phyloP scores from a whole-genome alignment of 2,797 vertebrate genomes.

The Varecia variegata region DNA sequence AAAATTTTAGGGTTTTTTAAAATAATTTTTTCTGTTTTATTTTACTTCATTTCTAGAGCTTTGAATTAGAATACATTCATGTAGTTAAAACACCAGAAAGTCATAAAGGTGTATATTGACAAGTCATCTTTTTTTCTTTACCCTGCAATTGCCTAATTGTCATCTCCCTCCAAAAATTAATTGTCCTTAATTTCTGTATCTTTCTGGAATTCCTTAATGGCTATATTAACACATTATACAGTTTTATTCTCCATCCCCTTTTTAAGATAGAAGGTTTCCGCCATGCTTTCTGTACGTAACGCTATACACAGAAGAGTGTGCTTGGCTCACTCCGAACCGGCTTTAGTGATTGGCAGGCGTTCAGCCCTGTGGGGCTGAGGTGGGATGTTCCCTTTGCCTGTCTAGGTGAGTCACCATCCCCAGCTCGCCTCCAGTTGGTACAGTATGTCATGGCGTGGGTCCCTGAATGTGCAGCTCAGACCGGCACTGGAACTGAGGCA shows the following conservation, averaged over 20 bases:
- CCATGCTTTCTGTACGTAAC: background rate
- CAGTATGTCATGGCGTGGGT: rapidly evolving
- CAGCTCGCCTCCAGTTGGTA: background rate
- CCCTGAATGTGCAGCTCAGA: rapidly evolving
- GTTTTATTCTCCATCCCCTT: background rate
- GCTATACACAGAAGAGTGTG: background rate
- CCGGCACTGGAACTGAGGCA: background rate
- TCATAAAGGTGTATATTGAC: background rate
- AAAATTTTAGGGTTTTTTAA: background rate
- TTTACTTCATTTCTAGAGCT: background rate
- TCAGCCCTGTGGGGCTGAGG: background rate
- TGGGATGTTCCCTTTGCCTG: background rate
- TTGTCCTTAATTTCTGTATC: background rate
- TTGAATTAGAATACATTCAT: background rate
- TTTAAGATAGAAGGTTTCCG: background rate
- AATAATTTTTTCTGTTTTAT: background rate
- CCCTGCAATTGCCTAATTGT: background rate
- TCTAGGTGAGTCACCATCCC: background rate
- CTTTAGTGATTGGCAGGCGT: background rate
- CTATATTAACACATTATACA: background rate
- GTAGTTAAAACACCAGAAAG: background rate
- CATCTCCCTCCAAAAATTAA: background rate
- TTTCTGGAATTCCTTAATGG: background rate
- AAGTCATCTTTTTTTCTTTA: background rate
- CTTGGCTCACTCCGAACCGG: background rate